Base-by-base conservation (phyloP, 2,797 vertebrate genomes). In the Galagoides demidoff region DNA sequence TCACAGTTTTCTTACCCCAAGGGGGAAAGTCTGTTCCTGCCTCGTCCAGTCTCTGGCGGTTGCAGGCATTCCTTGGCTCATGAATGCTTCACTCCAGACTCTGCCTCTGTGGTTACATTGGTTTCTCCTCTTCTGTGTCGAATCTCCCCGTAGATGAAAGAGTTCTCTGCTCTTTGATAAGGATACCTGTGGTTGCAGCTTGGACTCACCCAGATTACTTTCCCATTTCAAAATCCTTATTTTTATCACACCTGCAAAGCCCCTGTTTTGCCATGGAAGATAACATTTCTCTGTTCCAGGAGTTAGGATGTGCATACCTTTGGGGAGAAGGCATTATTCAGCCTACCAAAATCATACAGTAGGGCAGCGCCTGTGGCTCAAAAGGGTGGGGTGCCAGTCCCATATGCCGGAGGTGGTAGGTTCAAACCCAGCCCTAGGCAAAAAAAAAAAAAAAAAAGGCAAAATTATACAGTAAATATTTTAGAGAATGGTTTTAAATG, bases 401-500 rank as follows among this genome's bases (percentile, higher is more conserved):
- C 39, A 43, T 43, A 43, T 43, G 39, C 39, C 39, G 1, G 39
- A 43, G 39, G 39, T 43, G 39, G 39, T 7, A 43, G 39, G 39
- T 43, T 43, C 6, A 43, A 43, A 43, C 39, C 39, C 39, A 43
- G 39, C 39, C 39, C 39, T n/a, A n/a, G n/a, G n/a, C n/a, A n/a
- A n/a, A n/a, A n/a, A n/a, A n/a, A n/a, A n/a, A n/a, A n/a, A n/a
- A n/a, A n/a, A 43, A 43, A 43, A 43, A 6, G 39, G 39, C 39
- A 43, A 43, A 43, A 43, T 43, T 7, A 9, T 52, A 29, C 19
- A 74, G 22, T 74, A 71, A 25, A 5, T 82, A 89, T 73, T 92
- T 83, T 7, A 20, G 17, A 49, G n/a, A 95, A 86, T 68, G 29
- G 25, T 31, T 82, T 88, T 66, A 95, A 89, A 96, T 3, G 64